phyloP scores from a whole-genome alignment of 2,797 vertebrate genomes.

The Microctenopoma stevenorrisi region DNA sequence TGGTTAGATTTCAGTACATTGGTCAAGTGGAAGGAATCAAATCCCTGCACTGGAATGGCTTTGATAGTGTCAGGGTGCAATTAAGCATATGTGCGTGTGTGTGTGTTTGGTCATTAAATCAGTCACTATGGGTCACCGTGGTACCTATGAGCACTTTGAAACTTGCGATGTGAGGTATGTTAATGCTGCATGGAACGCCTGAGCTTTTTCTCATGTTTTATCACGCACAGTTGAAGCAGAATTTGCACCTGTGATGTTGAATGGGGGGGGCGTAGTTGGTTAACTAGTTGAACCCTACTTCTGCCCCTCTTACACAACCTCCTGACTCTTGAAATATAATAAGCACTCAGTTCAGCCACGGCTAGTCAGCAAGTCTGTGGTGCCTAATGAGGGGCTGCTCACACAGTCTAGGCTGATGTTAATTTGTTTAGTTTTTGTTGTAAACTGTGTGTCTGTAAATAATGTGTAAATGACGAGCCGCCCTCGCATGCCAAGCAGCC shows the following conservation, averaged over 20 bases:
- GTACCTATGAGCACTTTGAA: slow-evolving; percentile 45
- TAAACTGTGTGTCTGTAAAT: slow-evolving; percentile 74
- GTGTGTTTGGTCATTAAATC: slow-evolving; percentile 63
- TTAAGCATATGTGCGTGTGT: slow-evolving; percentile 67
- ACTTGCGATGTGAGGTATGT: slow-evolving; percentile 28
- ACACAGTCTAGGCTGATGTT: slow-evolving; percentile 50
- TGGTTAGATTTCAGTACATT: slow-evolving; percentile 61
- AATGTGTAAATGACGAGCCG: slow-evolving; percentile 71
- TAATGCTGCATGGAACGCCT: slow-evolving; percentile 38
- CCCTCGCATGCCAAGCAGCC: slow-evolving; percentile 45
- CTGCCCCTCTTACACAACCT: slow-evolving; percentile 35
- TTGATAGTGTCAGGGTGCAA: slow-evolving; percentile 67
- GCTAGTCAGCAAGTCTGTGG: slow-evolving; percentile 38
- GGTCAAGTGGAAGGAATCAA: slow-evolving; percentile 70
- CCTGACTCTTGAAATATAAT: slow-evolving; percentile 46
- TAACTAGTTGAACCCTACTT: slow-evolving; percentile 4
- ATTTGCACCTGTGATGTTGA: slow-evolving; percentile 3
- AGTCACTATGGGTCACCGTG: slow-evolving; percentile 40
- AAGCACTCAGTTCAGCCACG: slow-evolving; percentile 33
- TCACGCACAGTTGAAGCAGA: slow-evolving; percentile 29
- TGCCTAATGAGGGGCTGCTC: slow-evolving; percentile 63
- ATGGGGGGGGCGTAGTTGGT: neutral
- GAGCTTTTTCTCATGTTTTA: slow-evolving; percentile 43
- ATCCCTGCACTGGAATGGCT: slow-evolving; percentile 68
- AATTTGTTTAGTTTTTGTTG: slow-evolving; percentile 75